These are phyloP conservation scores for Acanthaster planci DNA, from an alignment of 35 echinoderm and acorn worm genomes.

Conservation along the genomic window DNA sequence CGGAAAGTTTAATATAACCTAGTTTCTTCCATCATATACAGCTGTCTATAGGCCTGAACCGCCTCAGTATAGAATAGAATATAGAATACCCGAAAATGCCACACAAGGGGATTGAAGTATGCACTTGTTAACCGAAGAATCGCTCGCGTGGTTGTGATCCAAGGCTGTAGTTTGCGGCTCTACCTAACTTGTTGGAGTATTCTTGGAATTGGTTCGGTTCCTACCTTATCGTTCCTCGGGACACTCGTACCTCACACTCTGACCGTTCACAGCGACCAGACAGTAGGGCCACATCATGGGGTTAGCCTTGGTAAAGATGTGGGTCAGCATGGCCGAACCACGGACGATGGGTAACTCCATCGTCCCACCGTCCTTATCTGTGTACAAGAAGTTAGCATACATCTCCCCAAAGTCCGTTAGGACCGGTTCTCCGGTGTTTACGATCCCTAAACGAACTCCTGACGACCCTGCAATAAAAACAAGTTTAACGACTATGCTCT, in stretches of 20 bases:
- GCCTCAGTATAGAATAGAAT: no score
- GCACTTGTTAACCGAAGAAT: no score
- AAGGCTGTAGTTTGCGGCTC: no score
- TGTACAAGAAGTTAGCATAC: constrained; percentile 84
- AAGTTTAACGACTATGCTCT: no score
- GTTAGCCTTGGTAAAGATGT: constrained; percentile 73
- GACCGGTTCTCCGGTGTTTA: constrained; percentile 48
- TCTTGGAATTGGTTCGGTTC: neutral
- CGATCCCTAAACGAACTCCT: constrained; percentile 68
- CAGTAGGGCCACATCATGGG: constrained; percentile 75
- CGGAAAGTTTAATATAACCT: no score
- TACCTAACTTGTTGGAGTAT: no score
- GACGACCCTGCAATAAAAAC: constrained; percentile 29
- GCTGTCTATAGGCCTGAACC: no score
- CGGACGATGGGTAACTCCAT: constrained; percentile 85
- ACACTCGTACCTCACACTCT: constrained; percentile 38
- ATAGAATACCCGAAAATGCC: no score
- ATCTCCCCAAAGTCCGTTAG: constrained; percentile 87
- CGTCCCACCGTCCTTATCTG: constrained; percentile 44
- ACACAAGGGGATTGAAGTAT: no score
- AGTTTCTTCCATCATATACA: no score
- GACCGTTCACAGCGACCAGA: constrained; percentile 68
- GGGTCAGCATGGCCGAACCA: constrained; percentile 68
- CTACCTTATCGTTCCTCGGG: constrained; percentile 74
- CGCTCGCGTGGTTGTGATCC: no score